A percentile compares a stretch with the other conserved stretches of the same genome.
phyloP scores from a whole-genome alignment of 2,113 vertebrate genomes.

The Tapirus terrestris region DNA sequence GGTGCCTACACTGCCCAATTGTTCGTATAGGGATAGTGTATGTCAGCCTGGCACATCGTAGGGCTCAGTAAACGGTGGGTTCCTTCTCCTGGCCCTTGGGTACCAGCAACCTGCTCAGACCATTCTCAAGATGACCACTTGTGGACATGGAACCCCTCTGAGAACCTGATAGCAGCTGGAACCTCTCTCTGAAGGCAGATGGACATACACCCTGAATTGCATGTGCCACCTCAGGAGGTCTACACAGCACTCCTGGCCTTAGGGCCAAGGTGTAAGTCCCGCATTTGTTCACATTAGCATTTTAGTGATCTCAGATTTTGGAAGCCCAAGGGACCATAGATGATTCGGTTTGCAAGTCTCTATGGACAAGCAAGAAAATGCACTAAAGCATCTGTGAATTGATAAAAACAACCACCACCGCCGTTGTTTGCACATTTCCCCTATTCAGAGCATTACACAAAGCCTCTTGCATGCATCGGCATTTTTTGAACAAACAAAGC shows the following conservation, averaged over 20 bases:
- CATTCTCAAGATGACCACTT: background rate
- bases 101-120: background rate
- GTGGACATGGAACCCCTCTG: background rate
- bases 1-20: background rate
- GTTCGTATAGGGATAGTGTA: accelerated
- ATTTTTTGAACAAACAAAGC: background rate
- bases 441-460: background rate
- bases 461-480: background rate
- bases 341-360: background rate
- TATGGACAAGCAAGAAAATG: background rate
- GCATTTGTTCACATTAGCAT: background rate
- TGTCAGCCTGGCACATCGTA: background rate
- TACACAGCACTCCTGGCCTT: background rate
- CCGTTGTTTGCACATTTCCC: accelerated
- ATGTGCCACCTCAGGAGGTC: accelerated
- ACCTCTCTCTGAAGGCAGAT: background rate
- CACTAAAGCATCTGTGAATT: background rate
- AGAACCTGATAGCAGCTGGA: background rate
- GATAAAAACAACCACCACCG: accelerated
- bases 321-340: background rate
- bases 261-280: background rate
- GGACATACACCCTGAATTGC: accelerated
- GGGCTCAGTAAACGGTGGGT: background rate
- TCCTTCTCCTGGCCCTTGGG: background rate
- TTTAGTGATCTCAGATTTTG: background rate